Percentiles rank a stretch among this genome's conserved stretches.
Evolutionary conservation across 1,140 invertebrate species (phyloP).

Genomic region (Drosophila subpulchrella): DNA sequence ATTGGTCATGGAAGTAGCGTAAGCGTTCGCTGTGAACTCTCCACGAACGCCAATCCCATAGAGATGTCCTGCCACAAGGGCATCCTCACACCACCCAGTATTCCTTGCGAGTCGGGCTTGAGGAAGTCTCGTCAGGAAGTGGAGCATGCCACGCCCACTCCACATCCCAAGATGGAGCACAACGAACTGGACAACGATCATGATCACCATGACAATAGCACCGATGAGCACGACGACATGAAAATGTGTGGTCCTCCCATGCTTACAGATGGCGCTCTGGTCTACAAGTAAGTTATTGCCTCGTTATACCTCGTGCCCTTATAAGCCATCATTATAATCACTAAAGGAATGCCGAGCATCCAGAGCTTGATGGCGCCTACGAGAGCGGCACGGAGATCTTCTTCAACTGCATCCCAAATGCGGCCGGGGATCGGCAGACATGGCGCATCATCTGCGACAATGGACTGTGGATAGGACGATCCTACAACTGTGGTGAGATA

Average conservation of each 20-base stretch:
- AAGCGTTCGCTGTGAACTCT: slow-evolving; percentile 88
- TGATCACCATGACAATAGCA: slow-evolving; percentile 63
- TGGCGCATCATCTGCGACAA: slow-evolving; percentile 94
- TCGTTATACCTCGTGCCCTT: neutral
- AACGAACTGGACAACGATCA: slow-evolving; percentile 85
- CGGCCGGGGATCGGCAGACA: slow-evolving; percentile 91
- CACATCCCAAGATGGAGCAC: slow-evolving; percentile 49
- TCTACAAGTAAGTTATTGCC: slow-evolving; percentile 72
- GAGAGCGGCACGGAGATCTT: slow-evolving; percentile 92
- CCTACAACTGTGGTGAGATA: slow-evolving; percentile 89
- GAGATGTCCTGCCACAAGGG: slow-evolving; percentile 89
- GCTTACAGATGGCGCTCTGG: slow-evolving; percentile 69
- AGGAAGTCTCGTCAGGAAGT: slow-evolving; percentile 75
- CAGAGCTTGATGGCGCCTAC: slow-evolving; percentile 86
- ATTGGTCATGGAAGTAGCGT: slow-evolving; percentile 91
- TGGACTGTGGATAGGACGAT: slow-evolving; percentile 92
- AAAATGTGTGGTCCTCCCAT: slow-evolving; percentile 80
- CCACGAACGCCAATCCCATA: slow-evolving; percentile 76
- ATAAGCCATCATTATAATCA: neutral
- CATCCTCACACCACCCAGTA: slow-evolving; percentile 86
- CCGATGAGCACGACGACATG: slow-evolving; percentile 75
- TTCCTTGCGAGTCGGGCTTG: slow-evolving; percentile 85
- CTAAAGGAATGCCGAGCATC: slow-evolving; percentile 68
- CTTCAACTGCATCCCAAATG: slow-evolving; percentile 91
- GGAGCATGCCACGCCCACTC: slow-evolving; percentile 53